Evolutionary conservation across 2,113 vertebrate species (phyloP), one percentile per base, ranked within the genome.

Genomic region (Lepus europaeus): DNA sequence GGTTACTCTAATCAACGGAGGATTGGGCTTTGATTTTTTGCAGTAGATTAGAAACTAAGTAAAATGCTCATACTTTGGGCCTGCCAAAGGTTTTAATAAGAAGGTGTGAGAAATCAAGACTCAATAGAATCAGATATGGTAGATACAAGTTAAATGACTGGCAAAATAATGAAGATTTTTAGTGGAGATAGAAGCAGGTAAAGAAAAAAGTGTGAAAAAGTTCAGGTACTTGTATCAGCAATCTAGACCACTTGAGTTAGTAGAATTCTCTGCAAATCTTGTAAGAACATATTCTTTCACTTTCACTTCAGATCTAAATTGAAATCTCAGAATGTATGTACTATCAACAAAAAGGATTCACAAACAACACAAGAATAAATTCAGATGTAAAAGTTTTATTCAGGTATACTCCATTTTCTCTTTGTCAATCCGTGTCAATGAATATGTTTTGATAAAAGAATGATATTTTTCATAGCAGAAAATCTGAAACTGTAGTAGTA

Each of bases 131-230:
- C 78, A 72, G 31, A 74, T 31, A 86, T 0, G 22, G 7, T 9
- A 64, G 16, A 63, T 63, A 89, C 2, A 94, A 74, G 5, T 0
- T 51, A 64, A n/a, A 59, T 68, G 68, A 63, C 14, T 17, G 7
- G 11, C 5, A 80, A 87, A 93, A 70, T 78, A 93, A 56, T n/a
- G 20, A 23, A 87, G 25, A 76, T 81, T 90, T 59, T 81, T n/a
- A 56, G 14, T 31, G 49, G 19, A 82, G 39, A 70, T 0, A 81
- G 13, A 79, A 19, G 29, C 20, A 29, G 27, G 72, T 93, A 76
- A 69, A 36, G 39, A 39, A 77, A 87, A 88, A 45, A 63, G 98
- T 70, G 8, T 14, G 8, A 39, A 90, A 90, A 23, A 39, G 17
- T 73, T 63, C 56, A 53, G 25, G 6, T 93, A 63, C 72, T 86